These are phyloP conservation scores for Stenoptilia bipunctidactyla DNA, from an alignment of 2,888 invertebrate species.

Conservation along the genomic window DNA sequence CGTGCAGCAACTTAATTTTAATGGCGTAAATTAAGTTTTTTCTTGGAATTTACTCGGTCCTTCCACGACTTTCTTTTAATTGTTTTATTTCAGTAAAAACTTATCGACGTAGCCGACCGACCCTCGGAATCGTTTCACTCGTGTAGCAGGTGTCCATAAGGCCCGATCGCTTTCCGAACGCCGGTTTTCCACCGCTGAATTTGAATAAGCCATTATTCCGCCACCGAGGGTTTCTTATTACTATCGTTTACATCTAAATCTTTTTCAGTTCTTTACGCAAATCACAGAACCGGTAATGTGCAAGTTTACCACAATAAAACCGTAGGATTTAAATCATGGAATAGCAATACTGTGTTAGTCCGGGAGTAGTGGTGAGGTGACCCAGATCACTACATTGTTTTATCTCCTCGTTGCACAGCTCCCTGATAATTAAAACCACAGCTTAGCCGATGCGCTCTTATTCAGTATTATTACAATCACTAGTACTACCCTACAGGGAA, in stretches of 20 bases:
- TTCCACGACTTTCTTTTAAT: too few species aligned
- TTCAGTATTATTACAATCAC: too few species aligned
- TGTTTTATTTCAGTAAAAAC: too few species aligned
- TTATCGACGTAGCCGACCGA: too few species aligned
- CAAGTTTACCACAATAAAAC: neutral
- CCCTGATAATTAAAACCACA: constrained; percentile 30
- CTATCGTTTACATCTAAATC: too few species aligned
- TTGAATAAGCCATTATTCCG: constrained; percentile 59
- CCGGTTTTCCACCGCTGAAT: constrained; percentile 48
- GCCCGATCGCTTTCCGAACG: constrained; percentile 40
- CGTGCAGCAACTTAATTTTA: too few species aligned
- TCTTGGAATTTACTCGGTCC: too few species aligned
- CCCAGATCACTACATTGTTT: constrained; percentile 31
- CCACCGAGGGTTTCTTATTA: constrained; percentile 9
- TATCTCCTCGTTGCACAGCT: constrained; percentile 22
- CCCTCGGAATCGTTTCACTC: too few species aligned
- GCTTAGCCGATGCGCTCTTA: constrained; percentile 16
- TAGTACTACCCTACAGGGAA: too few species aligned
- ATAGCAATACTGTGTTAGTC: neutral
- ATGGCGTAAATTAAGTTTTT: too few species aligned
- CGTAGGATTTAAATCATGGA: neutral
- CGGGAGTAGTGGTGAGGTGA: constrained; percentile 16
- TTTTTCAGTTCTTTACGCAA: too few species aligned
- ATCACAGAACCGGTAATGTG: too few species aligned
- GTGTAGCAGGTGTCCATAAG: constrained; percentile 35